Evolutionary conservation across 2,888 invertebrate genomes (phyloP).

Genomic region (Plebejus argus): DNA sequence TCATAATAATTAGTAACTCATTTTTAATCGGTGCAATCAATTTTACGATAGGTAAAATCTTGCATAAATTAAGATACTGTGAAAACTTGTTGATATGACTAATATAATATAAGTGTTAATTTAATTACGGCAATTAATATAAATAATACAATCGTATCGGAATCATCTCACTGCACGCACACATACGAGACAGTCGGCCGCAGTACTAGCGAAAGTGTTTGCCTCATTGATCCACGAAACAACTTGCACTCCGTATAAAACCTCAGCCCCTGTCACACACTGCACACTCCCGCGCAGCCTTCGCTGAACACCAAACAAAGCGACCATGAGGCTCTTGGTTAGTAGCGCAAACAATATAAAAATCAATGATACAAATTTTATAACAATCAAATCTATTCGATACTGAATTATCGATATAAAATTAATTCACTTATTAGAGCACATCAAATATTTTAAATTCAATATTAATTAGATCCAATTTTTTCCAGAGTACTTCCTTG

Average conservation of each 20-base stretch:
- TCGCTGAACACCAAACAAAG: constrained; percentile 74
- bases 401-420: not conserved
- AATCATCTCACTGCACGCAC: constrained; percentile 48
- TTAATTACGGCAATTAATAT: constrained; percentile 14
- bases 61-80: not conserved
- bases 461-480: constrained; percentile 30
- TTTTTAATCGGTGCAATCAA: not conserved
- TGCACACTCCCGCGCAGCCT: constrained; percentile 71
- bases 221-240: constrained; percentile 66
- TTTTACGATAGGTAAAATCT: too few relatives aligned
- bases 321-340: constrained; percentile 78
- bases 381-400: not conserved
- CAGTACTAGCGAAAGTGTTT: constrained; percentile 71
- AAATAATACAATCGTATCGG: constrained; percentile 15
- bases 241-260: constrained; percentile 68
- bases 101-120: not conserved
- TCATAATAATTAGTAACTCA: not conserved
- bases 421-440: not conserved
- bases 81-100: not conserved
- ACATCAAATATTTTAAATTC: not conserved
- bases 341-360: constrained; percentile 49
- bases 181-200: constrained; percentile 45
- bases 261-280: constrained; percentile 48
- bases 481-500: constrained; percentile 72
- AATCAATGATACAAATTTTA: constrained; percentile 37